Evolutionary conservation across 2,888 invertebrate genomes (phyloP).

Genomic region (Acrocera orbiculus): DNA sequence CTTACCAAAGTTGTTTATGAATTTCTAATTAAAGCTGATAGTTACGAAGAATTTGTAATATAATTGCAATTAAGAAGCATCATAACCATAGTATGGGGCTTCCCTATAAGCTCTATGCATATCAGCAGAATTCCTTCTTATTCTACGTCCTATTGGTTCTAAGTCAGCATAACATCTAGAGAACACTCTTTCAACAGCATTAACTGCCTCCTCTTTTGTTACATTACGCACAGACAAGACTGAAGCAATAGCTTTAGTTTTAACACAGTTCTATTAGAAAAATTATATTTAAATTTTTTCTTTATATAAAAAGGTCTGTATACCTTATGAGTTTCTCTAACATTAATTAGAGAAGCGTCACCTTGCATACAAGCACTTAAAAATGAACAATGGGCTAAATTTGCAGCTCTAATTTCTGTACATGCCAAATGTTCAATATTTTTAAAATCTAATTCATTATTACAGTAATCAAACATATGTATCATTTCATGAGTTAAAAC

Average conservation of each 20-base stretch:
- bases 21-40: too few species aligned
- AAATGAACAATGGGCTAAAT: slow-evolving; percentile 83
- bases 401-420: slow-evolving; percentile 88
- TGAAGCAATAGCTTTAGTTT: slow-evolving; percentile 68
- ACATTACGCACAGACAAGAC: slow-evolving; percentile 67
- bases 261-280: slow-evolving; percentile 61
- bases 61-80: too few species aligned
- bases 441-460: slow-evolving; percentile 70
- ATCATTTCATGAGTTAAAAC: slow-evolving; percentile 84
- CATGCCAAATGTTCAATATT: slow-evolving; percentile 88
- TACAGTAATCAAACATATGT: slow-evolving; percentile 92
- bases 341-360: slow-evolving; percentile 50
- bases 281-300: not conserved
- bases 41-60: too few species aligned
- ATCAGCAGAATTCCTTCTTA: slow-evolving; percentile 57
- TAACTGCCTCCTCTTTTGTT: slow-evolving; percentile 47
- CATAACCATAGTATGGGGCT: slow-evolving; percentile 63
- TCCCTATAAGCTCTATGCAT: slow-evolving; percentile 60
- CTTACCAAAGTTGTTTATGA: too few species aligned
- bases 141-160: slow-evolving; percentile 73
- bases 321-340: slow-evolving; percentile 65
- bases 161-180: slow-evolving; percentile 78
- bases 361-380: slow-evolving; percentile 62
- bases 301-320: not conserved
- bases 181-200: slow-evolving; percentile 74